Evolutionary conservation across 23 tunicate genomes (phyloP), one percentile per base, ranked within the genome.

Genomic region (Phallusia fumigata): DNA sequence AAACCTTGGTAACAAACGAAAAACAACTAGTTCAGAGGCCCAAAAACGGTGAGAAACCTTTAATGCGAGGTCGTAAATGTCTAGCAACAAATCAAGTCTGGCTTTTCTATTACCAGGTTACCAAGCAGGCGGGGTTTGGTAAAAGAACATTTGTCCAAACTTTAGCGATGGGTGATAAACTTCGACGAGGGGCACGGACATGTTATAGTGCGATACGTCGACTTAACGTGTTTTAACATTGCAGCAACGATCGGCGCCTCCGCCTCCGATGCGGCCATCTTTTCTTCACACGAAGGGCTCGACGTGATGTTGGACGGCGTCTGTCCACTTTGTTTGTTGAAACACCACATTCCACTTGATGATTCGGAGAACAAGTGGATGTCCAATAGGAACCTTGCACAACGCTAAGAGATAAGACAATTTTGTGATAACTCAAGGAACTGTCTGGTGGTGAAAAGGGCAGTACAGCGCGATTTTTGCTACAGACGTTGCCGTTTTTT

Each of bases 181-280:
- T 40, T 40, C 10, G 10, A 40, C 8, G 47, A 40, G 47, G 47
- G 47, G 47, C 74, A 65, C 32, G 32, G 6, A 65, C 31, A 65
- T 26, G 6, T 65, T 65, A 2, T 6, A 26, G 32, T 65, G 11
- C 6, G 6, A 28, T 30, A 6, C n/a, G 12, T 5, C 74, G 31
- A 79, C 69, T 1, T 24, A 6, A 58, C 69, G 58, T 13, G 28
- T 58, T 58, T 58, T 58, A 3, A 1, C 69, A 58, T 58, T 58
- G 8, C 69, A 92, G 97, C 36, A 76, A n/a, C 85, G 97, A 51
- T 33, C 86, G 3, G 97, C 97, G 19, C 97, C 97, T 0, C 88
- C 90, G 0, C 97, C 97, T 26, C 97, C 97, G 15, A 80, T 87
- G 58, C 88, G 97, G 19, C 91, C 97, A 3, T 82, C 86, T 0